Percentiles rank a stretch among this genome's conserved stretches.
These are phyloP conservation scores for Morpho deidamia DNA, from an alignment of 2,888 invertebrate genomes.

Conservation along the genomic window DNA sequence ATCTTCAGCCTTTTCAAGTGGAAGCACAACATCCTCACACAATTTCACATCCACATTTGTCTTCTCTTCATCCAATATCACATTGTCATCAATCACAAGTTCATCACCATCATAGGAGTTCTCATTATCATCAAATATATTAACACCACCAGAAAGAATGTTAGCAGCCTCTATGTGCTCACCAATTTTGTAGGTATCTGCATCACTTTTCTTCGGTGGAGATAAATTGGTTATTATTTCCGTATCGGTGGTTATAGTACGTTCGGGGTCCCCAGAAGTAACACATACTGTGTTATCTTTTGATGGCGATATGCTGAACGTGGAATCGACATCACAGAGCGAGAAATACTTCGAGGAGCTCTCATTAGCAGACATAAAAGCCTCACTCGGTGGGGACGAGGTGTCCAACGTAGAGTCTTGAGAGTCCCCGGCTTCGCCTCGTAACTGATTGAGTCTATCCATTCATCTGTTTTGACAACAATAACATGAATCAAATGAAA, in stretches of 20 bases:
- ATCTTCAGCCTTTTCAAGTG: slow-evolving; percentile 37
- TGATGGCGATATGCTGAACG: slow-evolving; percentile 52
- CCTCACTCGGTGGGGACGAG: slow-evolving; percentile 56
- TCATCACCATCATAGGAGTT: slow-evolving; percentile 72
- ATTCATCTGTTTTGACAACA: slow-evolving; percentile 65
- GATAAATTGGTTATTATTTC: slow-evolving; percentile 56
- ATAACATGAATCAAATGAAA: slow-evolving; percentile 23
- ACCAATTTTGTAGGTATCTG: slow-evolving; percentile 61
- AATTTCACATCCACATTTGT: slow-evolving; percentile 37
- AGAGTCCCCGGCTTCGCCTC: slow-evolving; percentile 55
- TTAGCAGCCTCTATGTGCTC: slow-evolving; percentile 70
- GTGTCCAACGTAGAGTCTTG: slow-evolving; percentile 61
- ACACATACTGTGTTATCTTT: slow-evolving; percentile 46
- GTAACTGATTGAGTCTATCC: slow-evolving; percentile 71
- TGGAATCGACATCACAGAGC: slow-evolving; percentile 61
- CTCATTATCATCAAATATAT: slow-evolving; percentile 74
- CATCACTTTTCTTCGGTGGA: slow-evolving; percentile 47
- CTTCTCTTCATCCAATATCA: slow-evolving; percentile 48
- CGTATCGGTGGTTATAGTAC: slow-evolving; percentile 35
- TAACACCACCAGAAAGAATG: slow-evolving; percentile 68
- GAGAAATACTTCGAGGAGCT: slow-evolving; percentile 66
- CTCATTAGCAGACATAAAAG: slow-evolving; percentile 66
- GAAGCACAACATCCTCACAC: slow-evolving; percentile 27
- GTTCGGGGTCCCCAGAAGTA: slow-evolving; percentile 35
- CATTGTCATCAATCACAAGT: slow-evolving; percentile 70